Evolutionary conservation across 2,113 vertebrate genomes (phyloP).

Genomic region (Myodes glareolus): DNA sequence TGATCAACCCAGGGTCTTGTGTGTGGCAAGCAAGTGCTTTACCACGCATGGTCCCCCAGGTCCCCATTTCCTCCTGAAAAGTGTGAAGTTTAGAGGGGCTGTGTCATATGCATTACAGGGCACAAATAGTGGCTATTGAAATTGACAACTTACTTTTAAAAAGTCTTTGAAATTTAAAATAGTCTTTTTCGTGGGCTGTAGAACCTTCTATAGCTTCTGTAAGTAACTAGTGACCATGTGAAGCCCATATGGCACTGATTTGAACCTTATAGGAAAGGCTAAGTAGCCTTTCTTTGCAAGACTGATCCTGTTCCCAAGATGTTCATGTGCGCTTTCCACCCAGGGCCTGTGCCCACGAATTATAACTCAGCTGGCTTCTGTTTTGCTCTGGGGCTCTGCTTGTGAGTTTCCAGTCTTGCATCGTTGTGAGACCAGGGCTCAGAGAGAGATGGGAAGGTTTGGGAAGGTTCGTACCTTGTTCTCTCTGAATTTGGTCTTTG

Average conservation of each 20-base stretch:
- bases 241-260: not conserved
- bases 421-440: not conserved
- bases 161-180: slow-evolving; percentile 12
- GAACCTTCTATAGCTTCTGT: not conserved
- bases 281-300: not conserved
- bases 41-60: not conserved
- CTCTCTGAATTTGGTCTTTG: not conserved
- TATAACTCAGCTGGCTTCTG: not conserved
- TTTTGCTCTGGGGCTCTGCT: not conserved
- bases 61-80: not conserved
- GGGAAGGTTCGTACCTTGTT: not conserved
- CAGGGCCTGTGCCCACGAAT: not conserved
- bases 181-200: not conserved
- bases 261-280: not conserved
- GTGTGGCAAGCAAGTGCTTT: not conserved
- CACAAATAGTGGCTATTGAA: not conserved
- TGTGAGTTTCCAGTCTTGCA: not conserved
- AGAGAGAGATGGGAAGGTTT: not conserved
- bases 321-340: not conserved
- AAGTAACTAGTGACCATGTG: not conserved
- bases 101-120: not conserved
- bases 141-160: not conserved
- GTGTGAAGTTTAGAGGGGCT: not conserved
- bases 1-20: not conserved
- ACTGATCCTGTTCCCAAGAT: not conserved